These are phyloP conservation scores for Nematopogon swammerdamellus DNA, from an alignment of 2,888 invertebrate genomes.

Conservation along the genomic window DNA sequence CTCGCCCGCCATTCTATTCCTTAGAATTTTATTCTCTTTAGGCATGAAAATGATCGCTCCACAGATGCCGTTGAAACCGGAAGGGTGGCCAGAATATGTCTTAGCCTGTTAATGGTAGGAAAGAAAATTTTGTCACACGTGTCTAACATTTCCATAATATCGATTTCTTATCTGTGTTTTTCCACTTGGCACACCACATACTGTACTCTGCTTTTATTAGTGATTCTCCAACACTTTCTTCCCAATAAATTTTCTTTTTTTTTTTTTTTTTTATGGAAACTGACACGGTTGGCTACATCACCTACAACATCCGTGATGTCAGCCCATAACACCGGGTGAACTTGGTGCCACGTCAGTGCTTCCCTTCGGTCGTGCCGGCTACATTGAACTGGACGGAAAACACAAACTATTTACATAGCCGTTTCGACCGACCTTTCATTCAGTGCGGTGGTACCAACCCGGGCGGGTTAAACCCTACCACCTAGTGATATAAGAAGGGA, in stretches of 20 bases:
- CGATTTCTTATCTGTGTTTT: conserved; percentile 7
- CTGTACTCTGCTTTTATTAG: conserved; percentile 5
- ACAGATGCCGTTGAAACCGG: conserved; percentile 6
- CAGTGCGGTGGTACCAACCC: too few species aligned
- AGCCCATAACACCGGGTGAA: too few species aligned
- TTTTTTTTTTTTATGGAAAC: too few species aligned
- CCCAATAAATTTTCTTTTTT: conserved; percentile 7
- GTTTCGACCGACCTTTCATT: too few species aligned
- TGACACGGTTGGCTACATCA: too few species aligned
- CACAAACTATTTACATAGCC: too few species aligned
- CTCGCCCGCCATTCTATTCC: conserved; percentile 3
- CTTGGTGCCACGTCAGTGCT: too few species aligned
- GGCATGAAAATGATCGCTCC: conserved; percentile 5
- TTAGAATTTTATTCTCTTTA: conserved; percentile 6
- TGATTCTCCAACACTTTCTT: conserved; percentile 6
- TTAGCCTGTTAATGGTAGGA: conserved; percentile 7
- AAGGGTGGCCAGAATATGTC: conserved; percentile 6
- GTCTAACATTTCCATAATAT: conserved; percentile 6
- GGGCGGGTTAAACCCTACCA: too few species aligned
- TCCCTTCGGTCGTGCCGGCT: too few species aligned
- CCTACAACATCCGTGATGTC: too few species aligned
- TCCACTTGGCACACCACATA: conserved; percentile 7
- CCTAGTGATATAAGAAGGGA: too few species aligned
- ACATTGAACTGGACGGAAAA: too few species aligned
- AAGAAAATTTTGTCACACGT: conserved; percentile 5